Conservation (phyloP, 2,113 vertebrate species). For the Axis porcinus region DNA sequence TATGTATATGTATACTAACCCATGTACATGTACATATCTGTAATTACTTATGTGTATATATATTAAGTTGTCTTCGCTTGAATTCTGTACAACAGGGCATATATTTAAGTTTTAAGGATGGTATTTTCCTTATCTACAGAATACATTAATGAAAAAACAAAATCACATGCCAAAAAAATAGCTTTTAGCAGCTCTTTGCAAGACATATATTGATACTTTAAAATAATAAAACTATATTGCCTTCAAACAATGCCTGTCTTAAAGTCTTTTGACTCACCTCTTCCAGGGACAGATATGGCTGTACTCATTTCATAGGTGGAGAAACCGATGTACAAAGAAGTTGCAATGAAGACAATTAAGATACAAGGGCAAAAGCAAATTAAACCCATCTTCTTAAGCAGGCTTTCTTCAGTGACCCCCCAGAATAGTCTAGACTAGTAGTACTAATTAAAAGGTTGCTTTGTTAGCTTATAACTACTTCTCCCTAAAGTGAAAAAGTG, state of each 20-base stretch:
- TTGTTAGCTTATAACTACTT: neutral
- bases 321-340: neutral
- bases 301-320: neutral
- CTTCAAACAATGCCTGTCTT: neutral
- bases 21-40: neutral
- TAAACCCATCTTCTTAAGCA: neutral
- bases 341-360: neutral
- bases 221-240: slow-evolving; percentile 5
- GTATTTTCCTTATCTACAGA: neutral
- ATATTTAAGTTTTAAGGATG: neutral
- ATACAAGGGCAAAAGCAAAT: neutral
- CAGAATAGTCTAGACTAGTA: neutral
- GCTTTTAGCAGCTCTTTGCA: neutral
- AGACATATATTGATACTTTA: neutral
- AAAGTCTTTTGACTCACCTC: neutral
- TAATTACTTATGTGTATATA: neutral
- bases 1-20: neutral
- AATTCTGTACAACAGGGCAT: neutral
- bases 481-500: neutral
- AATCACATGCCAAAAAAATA: neutral
- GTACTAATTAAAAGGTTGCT: neutral
- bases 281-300: neutral
- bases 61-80: neutral
- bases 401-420: neutral
- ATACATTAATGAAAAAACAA: neutral